Evolutionary conservation across 2,888 invertebrate species (phyloP), one percentile per base, ranked within the genome.

Genomic region (Orchesella flavescens): DNA sequence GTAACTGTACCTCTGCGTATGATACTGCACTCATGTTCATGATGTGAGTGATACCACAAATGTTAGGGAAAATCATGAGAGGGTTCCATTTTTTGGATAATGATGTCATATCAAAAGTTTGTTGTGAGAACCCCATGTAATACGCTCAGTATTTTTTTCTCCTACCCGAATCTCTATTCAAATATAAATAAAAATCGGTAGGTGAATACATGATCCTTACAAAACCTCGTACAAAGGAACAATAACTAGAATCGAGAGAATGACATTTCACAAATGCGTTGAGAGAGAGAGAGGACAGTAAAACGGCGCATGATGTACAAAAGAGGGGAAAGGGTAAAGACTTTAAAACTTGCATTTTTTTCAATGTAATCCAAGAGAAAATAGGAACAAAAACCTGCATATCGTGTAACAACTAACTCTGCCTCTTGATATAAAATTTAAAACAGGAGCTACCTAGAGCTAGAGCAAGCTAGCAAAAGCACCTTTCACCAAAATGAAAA

Each of bases 31-130:
- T 63, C 78, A 78, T 59, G 49, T 21, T 74, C 81, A 81, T 53
- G 77, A 81, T 53, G 77, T 55, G 49, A 77, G 75, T 71, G 63
- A 76, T 77, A 83, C 77, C 76, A 71, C 83, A 83, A 73, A 83
- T 83, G 72, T 72, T 57, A 73, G 53, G 65, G 55, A 68, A 76
- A 76, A 61, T 76, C 76, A 63, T 15, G 59, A 77, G 74, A 66
- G 78, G 66, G 43, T 78, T 73, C 77, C 69, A 73, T 77, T 83
- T 59, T 81, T 73, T 78, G 84, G 84, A 86, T 86, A 86, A 87
- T 86, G 85, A 87, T 86, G 86, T 82, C 86, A 84, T 75, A 84
- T 85, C n/a, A 85, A 87, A 86, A 80, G 84, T 84, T 85, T 85
- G 84, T 86, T 85, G 85, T 85, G 84, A 86, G 86, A 86, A 85